phyloP scores from a whole-genome alignment of 2,797 vertebrate species.

The Sebastes trivittatus region DNA sequence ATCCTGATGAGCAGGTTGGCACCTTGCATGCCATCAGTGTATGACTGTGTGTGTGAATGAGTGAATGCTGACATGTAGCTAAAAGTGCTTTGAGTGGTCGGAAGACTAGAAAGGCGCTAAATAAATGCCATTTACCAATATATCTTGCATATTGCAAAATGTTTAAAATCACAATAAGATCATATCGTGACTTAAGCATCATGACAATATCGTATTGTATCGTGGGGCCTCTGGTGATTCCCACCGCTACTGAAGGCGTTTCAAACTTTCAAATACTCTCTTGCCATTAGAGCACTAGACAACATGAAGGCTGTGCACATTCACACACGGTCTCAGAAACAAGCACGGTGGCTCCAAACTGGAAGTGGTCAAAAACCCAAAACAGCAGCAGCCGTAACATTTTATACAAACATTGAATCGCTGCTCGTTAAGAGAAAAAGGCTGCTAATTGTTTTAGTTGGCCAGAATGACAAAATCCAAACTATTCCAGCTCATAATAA shows the following conservation, averaged over 20 bases:
- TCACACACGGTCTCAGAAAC: background rate
- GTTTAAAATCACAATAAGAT: background rate
- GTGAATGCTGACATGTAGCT: too few species aligned
- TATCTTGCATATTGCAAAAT: background rate
- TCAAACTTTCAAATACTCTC: background rate
- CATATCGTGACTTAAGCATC: background rate
- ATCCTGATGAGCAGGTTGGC: too few species aligned
- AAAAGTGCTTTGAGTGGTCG: accelerated
- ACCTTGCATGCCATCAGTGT: too few species aligned
- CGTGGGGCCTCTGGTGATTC: background rate
- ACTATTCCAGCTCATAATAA: background rate
- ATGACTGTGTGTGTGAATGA: too few species aligned
- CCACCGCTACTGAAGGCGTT: background rate
- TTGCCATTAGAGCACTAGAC: background rate
- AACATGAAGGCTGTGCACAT: background rate
- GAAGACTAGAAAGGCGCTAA: too few species aligned
- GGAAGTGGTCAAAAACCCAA: background rate
- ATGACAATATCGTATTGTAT: too few species aligned
- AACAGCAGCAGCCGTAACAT: constrained; percentile 1
- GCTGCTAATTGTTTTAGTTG: constrained; percentile 5
- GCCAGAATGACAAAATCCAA: background rate
- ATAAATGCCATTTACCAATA: too few species aligned
- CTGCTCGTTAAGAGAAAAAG: background rate
- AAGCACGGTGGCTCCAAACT: background rate
- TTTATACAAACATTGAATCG: background rate